Conservation (phyloP, 2,888 invertebrate species). For the Liodrosophila aerea region DNA sequence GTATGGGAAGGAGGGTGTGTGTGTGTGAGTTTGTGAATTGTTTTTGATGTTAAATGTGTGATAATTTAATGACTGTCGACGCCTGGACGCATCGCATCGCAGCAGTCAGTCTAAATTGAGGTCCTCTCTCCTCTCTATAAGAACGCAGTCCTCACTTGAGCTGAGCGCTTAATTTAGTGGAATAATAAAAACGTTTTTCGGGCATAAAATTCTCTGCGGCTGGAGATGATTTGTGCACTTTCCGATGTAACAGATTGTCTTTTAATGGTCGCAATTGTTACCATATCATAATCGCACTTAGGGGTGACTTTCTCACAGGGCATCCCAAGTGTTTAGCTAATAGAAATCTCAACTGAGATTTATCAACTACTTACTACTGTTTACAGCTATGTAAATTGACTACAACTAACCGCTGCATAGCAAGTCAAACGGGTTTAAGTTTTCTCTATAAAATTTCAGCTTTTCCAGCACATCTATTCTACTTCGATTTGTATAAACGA, state of each 20-base stretch:
- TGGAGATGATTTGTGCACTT: conserved; percentile 74
- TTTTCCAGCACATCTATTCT: neutral
- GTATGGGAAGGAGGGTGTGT: conserved; percentile 26
- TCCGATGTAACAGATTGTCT: conserved; percentile 76
- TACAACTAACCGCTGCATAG: too few relatives aligned
- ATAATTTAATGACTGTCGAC: conserved; percentile 82
- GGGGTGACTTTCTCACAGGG: conserved; percentile 23
- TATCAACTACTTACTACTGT: neutral
- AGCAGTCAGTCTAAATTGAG: conserved; percentile 27
- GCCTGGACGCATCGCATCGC: conserved; percentile 61
- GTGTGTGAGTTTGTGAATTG: conserved; percentile 73
- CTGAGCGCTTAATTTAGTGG: conserved; percentile 74
- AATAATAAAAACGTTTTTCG: conserved; percentile 77
- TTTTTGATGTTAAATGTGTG: conserved; percentile 82
- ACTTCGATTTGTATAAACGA: too few relatives aligned
- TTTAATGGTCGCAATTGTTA: conserved; percentile 55
- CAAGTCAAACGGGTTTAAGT: too few relatives aligned
- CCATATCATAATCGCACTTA: too few relatives aligned
- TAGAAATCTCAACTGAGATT: conserved; percentile 1
- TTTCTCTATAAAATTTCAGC: too few relatives aligned
- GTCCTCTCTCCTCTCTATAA: neutral
- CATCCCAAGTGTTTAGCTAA: too few relatives aligned
- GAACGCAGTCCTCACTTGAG: conserved; percentile 52
- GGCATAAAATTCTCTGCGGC: conserved; percentile 65
- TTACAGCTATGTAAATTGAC: neutral